Percentiles rank a stretch among this genome's conserved stretches.
Conservation (phyloP, 1,140 invertebrate genomes). For the Sarcophaga bullata region DNA sequence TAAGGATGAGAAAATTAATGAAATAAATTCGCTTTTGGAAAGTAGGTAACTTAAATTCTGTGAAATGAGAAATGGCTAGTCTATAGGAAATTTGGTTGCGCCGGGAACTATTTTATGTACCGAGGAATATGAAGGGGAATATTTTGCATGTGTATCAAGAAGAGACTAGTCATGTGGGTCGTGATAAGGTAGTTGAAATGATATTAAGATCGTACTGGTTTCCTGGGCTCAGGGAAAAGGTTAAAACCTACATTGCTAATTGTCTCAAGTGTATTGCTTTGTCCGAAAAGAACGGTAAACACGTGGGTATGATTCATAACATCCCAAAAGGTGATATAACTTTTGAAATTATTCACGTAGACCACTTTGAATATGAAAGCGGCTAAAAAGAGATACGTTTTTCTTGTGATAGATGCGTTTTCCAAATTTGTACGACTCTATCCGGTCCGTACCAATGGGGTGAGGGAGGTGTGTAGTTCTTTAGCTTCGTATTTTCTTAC, state of each 20-base stretch:
- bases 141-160: conserved; percentile 57
- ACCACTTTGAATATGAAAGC: conserved; percentile 43
- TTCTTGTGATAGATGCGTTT: neutral
- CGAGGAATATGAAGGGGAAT: conserved; percentile 51
- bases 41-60: conserved; percentile 47
- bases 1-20: conserved; percentile 60
- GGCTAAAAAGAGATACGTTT: conserved; percentile 45
- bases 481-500: neutral
- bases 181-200: conserved; percentile 60
- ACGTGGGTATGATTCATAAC: conserved; percentile 58
- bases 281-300: conserved; percentile 56
- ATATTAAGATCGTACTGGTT: conserved; percentile 63
- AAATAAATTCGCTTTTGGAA: conserved; percentile 46
- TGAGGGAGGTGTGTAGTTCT: neutral
- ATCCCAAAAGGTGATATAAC: conserved; percentile 36
- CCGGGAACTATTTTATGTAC: conserved; percentile 51
- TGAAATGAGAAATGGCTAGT: conserved; percentile 48
- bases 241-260: conserved; percentile 52
- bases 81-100: conserved; percentile 49
- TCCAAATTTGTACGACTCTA: neutral
- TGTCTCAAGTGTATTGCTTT: conserved; percentile 57
- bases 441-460: neutral
- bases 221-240: conserved; percentile 53
- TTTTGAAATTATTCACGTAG: neutral
- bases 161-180: conserved; percentile 58